Evolutionary conservation across 2,113 vertebrate genomes (phyloP).

Genomic region (Mustelus asterias): DNA sequence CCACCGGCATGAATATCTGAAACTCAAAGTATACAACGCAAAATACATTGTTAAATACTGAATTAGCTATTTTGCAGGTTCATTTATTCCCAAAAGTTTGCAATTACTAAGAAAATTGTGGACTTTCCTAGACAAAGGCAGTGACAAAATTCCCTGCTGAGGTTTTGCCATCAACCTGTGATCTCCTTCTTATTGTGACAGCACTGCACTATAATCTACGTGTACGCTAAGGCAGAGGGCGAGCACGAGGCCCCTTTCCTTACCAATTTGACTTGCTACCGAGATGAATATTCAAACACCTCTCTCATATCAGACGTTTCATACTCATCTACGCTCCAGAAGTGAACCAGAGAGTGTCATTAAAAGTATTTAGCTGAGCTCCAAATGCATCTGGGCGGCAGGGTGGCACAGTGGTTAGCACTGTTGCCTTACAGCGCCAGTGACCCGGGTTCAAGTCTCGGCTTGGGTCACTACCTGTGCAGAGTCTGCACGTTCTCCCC

Average conservation of each 20-base stretch:
- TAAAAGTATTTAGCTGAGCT: neutral
- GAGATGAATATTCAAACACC: constrained; percentile 10
- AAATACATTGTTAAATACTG: neutral
- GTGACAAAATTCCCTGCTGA: neutral
- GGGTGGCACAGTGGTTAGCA: neutral
- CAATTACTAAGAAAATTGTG: neutral
- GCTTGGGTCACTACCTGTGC: too few species aligned
- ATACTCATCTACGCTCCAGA: neutral
- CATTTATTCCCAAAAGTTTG: neutral
- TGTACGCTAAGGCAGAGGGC: neutral
- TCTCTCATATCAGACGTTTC: too few species aligned
- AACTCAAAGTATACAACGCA: neutral
- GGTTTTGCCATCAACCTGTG: too few species aligned
- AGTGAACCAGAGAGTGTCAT: neutral
- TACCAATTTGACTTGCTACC: neutral
- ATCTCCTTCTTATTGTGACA: neutral
- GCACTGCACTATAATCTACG: neutral
- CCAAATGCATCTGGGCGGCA: neutral
- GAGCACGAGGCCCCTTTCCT: neutral
- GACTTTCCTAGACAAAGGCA: neutral
- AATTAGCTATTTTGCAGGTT: neutral
- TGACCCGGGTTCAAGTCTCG: too few species aligned
- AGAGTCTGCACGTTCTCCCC: too few species aligned
- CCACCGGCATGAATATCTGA: neutral
- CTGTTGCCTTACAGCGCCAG: too few species aligned